phyloP scores from a whole-genome alignment of 2,113 vertebrate genomes.

The Anhinga rufa region DNA sequence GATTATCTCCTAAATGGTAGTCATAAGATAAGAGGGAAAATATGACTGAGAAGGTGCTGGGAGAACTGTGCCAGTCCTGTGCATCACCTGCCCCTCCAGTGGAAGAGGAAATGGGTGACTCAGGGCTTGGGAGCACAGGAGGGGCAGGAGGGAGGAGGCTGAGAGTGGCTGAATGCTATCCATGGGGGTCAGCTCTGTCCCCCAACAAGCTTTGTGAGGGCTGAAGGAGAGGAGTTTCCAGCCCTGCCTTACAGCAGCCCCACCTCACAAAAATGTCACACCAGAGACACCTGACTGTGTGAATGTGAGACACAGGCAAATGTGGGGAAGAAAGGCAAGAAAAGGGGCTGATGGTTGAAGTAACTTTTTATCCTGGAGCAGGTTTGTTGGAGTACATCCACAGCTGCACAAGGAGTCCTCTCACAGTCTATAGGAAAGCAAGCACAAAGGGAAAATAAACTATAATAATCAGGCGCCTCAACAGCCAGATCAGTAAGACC shows the following conservation, averaged over 20 bases:
- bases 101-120: conserved; percentile 18
- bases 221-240: neutral
- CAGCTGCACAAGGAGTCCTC: neutral
- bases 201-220: neutral
- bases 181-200: neutral
- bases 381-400: neutral
- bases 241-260: neutral
- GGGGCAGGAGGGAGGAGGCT: neutral
- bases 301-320: neutral
- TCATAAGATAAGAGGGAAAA: conserved; percentile 32
- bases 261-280: neutral
- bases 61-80: neutral
- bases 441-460: neutral
- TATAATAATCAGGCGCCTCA: neutral
- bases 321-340: neutral
- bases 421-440: neutral
- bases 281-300: neutral
- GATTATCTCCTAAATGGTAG: neutral
- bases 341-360: neutral
- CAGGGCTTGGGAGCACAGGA: neutral
- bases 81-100: neutral
- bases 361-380: neutral
- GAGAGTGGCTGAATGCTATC: neutral
- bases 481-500: neutral
- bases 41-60: neutral